Conservation (phyloP, 2,888 invertebrate species). For the Taenaris catops region DNA sequence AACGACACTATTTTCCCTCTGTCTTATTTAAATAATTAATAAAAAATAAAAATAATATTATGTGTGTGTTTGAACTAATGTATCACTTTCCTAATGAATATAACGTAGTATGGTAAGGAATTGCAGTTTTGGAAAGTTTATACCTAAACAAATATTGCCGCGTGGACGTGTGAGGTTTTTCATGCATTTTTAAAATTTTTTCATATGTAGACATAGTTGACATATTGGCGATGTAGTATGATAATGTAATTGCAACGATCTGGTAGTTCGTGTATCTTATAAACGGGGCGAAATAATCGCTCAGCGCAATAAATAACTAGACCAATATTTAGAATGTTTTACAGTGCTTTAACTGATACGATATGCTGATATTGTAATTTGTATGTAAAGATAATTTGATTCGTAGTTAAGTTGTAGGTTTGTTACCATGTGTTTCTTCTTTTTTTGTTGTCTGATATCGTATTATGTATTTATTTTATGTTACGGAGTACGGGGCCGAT, state of each 20-base stretch:
- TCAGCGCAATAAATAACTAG: slow-evolving; percentile 72
- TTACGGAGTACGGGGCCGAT: slow-evolving; percentile 35
- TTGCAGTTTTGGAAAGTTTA: too few relatives aligned
- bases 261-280: slow-evolving; percentile 47
- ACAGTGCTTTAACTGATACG: slow-evolving; percentile 67
- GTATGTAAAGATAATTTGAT: slow-evolving; percentile 51
- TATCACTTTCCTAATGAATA: too few relatives aligned
- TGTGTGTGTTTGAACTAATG: too few relatives aligned
- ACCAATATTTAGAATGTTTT: slow-evolving; percentile 77
- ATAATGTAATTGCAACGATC: slow-evolving; percentile 49
- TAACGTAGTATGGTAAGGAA: too few relatives aligned
- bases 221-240: slow-evolving; percentile 22
- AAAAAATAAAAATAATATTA: too few relatives aligned
- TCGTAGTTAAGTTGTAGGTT: slow-evolving; percentile 60
- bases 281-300: slow-evolving; percentile 39
- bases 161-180: slow-evolving; percentile 12
- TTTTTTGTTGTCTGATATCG: slow-evolving; percentile 48
- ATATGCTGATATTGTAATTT: slow-evolving; percentile 67
- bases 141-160: too few relatives aligned
- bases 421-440: slow-evolving; percentile 69
- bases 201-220: slow-evolving; percentile 17
- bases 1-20: too few relatives aligned
- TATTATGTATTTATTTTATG: slow-evolving; percentile 59
- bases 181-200: slow-evolving; percentile 7
- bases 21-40: too few relatives aligned